Evolutionary conservation across 2,888 invertebrate genomes (phyloP), one percentile per base, ranked within the genome.

Genomic region (Chrysomela aeneicollis): DNA sequence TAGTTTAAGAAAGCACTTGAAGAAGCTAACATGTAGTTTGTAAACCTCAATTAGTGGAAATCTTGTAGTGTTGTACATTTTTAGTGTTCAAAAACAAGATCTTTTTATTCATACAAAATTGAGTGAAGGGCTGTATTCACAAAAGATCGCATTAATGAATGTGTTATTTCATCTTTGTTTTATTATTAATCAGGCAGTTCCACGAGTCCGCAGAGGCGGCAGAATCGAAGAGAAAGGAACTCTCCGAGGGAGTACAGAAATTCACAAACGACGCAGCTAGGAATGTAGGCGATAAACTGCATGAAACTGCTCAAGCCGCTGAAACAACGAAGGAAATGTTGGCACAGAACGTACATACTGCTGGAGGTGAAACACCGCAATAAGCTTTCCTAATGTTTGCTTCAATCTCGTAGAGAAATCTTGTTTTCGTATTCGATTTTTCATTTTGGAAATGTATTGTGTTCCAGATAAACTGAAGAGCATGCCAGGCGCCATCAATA

Each of bases 211-310:
- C 63, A 9, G 61, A 64, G 10, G 69, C 74, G 5, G 81, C 81
- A 6, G 68, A 69, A 59, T 85, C 86, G 69, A 86, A 86, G 57
- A 79, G 87, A 72, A 86, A 87, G 26, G 60, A 82, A 84, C 85
- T 82, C 35, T 79, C 81, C 47, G 75, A 77, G 37, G 81, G 81
- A 75, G 35, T 42, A 35, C 81, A 2, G 78, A 81, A 61, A 81
- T 76, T 3, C 50, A 65, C 69, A 6, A 66, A 61, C 2, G 65
- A 73, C 21, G 66, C 65, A 5, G 68, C 69, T 37, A 57, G 37
- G 26, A 84, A 86, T 12, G 86, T 88, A 52, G 89, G 89, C 77
- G 78, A 85, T 69, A 90, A 89, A 82, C 79, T 90, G 0, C 59
- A 66, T 64, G 65, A 68, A 49, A 22, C 64, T 42, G 63, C 68